These are phyloP conservation scores for Pseudochirops corinnae DNA, from an alignment of 2,797 vertebrate species.

Conservation along the genomic window DNA sequence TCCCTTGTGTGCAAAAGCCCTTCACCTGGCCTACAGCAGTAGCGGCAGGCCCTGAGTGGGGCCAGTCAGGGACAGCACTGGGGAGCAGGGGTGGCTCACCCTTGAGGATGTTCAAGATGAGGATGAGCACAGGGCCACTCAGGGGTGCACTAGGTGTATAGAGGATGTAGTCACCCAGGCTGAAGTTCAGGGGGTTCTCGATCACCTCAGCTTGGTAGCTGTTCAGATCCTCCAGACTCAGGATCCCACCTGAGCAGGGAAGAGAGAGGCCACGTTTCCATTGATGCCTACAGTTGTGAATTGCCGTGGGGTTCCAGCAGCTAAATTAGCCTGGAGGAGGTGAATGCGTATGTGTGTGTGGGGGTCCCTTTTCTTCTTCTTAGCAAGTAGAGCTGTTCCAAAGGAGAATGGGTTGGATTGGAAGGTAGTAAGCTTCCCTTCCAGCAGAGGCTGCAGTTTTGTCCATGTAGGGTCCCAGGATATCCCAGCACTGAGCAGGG, in stretches of 20 bases:
- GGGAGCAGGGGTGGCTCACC: constrained; percentile 82
- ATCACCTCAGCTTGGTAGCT: constrained; percentile 89
- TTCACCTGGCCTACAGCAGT: no score
- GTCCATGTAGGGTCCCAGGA: not conserved
- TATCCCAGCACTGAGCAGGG: not conserved
- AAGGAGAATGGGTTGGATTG: not conserved
- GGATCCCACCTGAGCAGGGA: constrained; percentile 91
- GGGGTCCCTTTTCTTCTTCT: not conserved
- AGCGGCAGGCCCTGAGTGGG: not conserved
- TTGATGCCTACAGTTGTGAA: not conserved
- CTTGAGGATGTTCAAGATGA: constrained; percentile 95
- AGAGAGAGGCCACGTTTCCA: constrained; percentile 61
- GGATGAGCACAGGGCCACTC: constrained; percentile 93
- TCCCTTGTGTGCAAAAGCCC: not conserved
- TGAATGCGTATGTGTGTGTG: not conserved
- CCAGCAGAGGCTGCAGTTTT: not conserved
- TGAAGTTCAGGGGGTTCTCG: constrained; percentile 86
- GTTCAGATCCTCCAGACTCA: constrained; percentile 92
- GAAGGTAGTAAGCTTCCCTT: not conserved
- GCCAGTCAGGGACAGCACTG: rapidly evolving
- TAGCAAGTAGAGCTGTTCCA: not conserved
- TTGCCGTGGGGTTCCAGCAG: not conserved
- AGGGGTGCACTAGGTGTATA: constrained; percentile 90
- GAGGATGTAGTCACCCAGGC: constrained; percentile 89
- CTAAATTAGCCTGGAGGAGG: rapidly evolving